A percentile compares a stretch with the other conserved stretches of the same genome.
These are phyloP conservation scores for Sapajus apella DNA, from an alignment of 2,113 vertebrate species.

Conservation along the genomic window DNA sequence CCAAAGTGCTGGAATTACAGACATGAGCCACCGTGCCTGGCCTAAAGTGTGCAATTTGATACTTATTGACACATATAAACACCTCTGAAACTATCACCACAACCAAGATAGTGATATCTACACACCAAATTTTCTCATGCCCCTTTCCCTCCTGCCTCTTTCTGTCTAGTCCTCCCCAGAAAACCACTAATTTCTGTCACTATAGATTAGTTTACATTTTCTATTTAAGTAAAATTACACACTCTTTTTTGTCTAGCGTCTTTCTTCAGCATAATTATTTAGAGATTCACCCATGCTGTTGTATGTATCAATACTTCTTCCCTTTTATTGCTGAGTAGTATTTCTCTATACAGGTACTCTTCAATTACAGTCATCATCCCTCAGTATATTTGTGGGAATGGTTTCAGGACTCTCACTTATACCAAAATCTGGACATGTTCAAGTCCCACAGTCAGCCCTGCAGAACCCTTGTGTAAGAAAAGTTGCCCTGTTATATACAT, in stretches of 20 bases:
- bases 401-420: neutral
- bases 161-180: neutral
- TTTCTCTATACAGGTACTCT: neutral
- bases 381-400: neutral
- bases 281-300: neutral
- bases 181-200: neutral
- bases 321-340: neutral
- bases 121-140: neutral
- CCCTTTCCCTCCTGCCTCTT: neutral
- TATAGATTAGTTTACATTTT: neutral
- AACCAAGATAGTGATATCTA: neutral
- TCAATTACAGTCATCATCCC: neutral
- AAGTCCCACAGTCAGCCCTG: neutral
- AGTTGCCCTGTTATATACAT: neutral
- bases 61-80: neutral
- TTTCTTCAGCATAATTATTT: neutral
- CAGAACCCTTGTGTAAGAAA: neutral
- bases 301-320: neutral
- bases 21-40: too few relatives aligned
- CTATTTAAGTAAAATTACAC: neutral
- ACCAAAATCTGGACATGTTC: neutral
- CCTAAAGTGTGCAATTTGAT: neutral
- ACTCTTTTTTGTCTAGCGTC: neutral
- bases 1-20: too few relatives aligned
- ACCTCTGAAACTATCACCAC: neutral